Conservation (phyloP, 1,140 invertebrate genomes). For the Aricia agestis region DNA sequence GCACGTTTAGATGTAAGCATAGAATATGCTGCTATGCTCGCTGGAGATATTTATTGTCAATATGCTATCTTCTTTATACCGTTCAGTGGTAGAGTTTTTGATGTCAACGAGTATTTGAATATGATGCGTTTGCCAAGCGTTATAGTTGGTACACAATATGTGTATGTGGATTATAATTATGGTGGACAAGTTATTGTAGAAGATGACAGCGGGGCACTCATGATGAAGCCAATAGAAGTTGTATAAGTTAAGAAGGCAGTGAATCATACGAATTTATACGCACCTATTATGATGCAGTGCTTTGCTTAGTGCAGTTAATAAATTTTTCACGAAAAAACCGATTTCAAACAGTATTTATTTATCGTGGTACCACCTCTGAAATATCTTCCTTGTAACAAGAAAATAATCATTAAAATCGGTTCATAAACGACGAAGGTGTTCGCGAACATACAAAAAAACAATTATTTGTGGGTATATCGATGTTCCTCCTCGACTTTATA, state of each 20-base stretch:
- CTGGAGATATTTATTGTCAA: conserved; percentile 27
- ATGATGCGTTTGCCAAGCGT: not conserved
- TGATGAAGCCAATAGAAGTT: not conserved
- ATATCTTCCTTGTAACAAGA: no score
- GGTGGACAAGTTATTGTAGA: not conserved
- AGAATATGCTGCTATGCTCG: conserved; percentile 40
- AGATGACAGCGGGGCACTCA: not conserved
- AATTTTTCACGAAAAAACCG: no score
- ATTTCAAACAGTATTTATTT: no score
- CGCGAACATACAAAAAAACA: no score
- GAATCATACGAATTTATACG: no score
- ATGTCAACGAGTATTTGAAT: not conserved
- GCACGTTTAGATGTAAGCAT: conserved; percentile 32
- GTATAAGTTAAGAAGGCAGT: not conserved
- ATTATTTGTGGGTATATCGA: no score
- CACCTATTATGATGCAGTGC: no score
- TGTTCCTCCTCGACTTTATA: no score
- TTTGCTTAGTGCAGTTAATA: no score
- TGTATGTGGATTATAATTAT: not conserved
- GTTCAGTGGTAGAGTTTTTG: not conserved
- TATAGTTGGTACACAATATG: not conserved
- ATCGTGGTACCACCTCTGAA: no score
- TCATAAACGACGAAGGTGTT: no score
- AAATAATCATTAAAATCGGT: no score
- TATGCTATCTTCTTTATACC: not conserved